Evolutionary conservation across 2,797 vertebrate genomes (phyloP).

Genomic region (Pangasius macronema): DNA sequence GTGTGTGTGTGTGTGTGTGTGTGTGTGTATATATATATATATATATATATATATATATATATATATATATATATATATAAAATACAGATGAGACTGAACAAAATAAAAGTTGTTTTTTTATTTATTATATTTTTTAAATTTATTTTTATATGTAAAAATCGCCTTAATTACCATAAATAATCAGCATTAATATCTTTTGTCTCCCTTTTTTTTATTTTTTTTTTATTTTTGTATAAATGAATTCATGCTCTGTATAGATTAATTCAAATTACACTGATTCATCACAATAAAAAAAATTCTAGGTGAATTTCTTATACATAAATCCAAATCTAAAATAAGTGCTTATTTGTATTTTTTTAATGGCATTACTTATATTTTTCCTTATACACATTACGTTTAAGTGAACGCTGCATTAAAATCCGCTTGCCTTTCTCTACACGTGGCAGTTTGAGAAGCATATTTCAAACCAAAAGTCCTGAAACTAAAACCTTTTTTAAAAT

Average conservation of each 20-base stretch:
- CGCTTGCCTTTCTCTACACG: neutral
- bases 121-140: no score
- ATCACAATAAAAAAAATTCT: no score
- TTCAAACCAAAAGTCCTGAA: slow-evolving; percentile 33
- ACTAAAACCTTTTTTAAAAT: neutral
- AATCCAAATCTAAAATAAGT: neutral
- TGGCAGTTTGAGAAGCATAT: neutral
- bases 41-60: no score
- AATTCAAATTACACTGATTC: neutral
- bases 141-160: no score
- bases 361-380: neutral
- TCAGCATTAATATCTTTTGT: neutral
- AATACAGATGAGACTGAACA: neutral
- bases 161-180: neutral
- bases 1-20: no score
- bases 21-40: no score
- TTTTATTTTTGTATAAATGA: neutral
- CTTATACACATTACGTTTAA: neutral
- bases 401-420: neutral
- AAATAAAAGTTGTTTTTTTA: neutral
- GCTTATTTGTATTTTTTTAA: neutral
- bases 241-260: neutral
- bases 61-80: no score
- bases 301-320: neutral
- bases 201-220: neutral